These are phyloP conservation scores for Lepidurus couesii DNA, from an alignment of 1,140 invertebrate genomes.

Conservation along the genomic window DNA sequence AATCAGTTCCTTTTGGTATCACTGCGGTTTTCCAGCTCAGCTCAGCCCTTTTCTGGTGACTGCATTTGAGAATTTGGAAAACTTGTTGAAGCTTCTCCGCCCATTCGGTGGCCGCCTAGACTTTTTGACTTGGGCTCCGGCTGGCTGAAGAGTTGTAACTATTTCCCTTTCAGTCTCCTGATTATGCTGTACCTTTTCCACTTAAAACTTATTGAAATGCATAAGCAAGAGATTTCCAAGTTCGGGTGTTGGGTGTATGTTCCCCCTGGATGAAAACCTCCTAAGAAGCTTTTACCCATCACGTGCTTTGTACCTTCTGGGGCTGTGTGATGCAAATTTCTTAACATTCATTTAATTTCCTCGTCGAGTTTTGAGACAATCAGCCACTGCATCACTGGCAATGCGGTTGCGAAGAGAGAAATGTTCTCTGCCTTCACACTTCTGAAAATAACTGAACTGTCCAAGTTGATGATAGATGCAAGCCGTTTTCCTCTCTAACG, in stretches of 20 bases:
- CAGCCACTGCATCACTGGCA: neutral
- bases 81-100: constrained; percentile 21
- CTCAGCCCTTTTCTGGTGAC: constrained; percentile 20
- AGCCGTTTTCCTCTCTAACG: too few species aligned
- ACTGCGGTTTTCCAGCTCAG: neutral
- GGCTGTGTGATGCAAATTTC: neutral
- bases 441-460: neutral
- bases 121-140: neutral
- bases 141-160: neutral
- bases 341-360: constrained; percentile 1
- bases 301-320: neutral
- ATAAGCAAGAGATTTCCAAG: constrained; percentile 9
- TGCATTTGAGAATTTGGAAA: neutral
- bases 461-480: neutral
- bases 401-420: too few species aligned
- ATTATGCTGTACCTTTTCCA: constrained; percentile 18
- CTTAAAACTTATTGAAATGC: constrained; percentile 1
- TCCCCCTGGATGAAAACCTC: neutral
- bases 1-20: constrained; percentile 19
- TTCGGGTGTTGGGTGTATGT: neutral
- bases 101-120: neutral
- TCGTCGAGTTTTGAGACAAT: constrained; percentile 3
- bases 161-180: neutral
- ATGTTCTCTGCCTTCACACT: neutral
- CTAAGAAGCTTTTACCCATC: neutral